Evolutionary conservation across 1,140 invertebrate genomes (phyloP), one percentile per base, ranked within the genome.

Genomic region (Theocolax elegans): DNA sequence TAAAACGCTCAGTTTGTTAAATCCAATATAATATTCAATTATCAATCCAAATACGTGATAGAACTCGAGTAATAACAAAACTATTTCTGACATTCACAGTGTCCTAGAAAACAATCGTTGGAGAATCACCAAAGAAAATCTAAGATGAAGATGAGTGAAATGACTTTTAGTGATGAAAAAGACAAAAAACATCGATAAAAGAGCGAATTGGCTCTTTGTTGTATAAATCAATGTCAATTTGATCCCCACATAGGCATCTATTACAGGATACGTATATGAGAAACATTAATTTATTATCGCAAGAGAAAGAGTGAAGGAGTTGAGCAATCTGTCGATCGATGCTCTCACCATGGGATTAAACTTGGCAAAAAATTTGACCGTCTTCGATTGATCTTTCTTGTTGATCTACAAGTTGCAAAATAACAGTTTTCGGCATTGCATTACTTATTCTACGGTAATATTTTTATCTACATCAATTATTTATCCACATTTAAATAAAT

Each of bases 151-250:
- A n/a, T n/a, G n/a, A n/a, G 21, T 19, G n/a, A 42, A 42, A 56
- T 56, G 63, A 40, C 51, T 64, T 44, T 54, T 58, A 58, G 53
- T 46, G 46, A 59, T 21, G 38, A 0, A 60, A 23, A 62, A 63
- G 59, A 51, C 64, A 44, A 66, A 71, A 71, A 73, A 72, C 67
- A 68, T 68, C 68, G 58, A 75, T 73, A 75, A 75, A 73, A 68
- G 68, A 68, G 59, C 64, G 62, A 72, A 67, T 63, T 49, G 67
- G 58, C 65, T 72, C 48, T 74, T 74, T 72, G 67, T 71, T 63
- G 75, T 75, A 80, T 81, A 81, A 80, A 81, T 82, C 80, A 83
- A 81, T 75, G 79, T 82, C 77, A 73, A 81, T 79, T 79, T 79
- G 75, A 80, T 80, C 76, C 73, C 76, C 73, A 72, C 72, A 72